phyloP scores from a whole-genome alignment of 2,888 invertebrate genomes.

The Drosophila leonis region DNA sequence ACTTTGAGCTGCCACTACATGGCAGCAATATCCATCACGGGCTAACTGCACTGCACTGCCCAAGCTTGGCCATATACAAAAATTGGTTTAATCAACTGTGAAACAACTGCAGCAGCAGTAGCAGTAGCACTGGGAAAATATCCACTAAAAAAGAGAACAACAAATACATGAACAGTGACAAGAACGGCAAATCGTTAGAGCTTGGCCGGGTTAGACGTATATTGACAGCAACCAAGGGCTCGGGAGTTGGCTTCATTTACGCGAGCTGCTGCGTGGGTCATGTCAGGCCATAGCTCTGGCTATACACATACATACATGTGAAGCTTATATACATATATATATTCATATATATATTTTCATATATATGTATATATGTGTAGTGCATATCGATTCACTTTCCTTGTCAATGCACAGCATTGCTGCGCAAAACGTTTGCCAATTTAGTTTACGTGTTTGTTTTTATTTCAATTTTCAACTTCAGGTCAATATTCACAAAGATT shows the following conservation, averaged over 20 bases:
- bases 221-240: conserved; percentile 37
- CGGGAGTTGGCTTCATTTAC: conserved; percentile 46
- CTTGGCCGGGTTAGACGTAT: conserved; percentile 46
- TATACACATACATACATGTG: background rate
- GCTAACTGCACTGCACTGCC: conserved; percentile 53
- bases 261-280: conserved; percentile 54
- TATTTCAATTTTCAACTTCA: conserved; percentile 47
- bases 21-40: conserved; percentile 79
- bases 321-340: background rate
- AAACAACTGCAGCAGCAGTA: conserved; percentile 70
- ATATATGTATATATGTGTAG: background rate
- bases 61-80: conserved; percentile 69
- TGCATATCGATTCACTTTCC: conserved; percentile 71
- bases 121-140: conserved; percentile 42
- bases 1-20: conserved; percentile 63
- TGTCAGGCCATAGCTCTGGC: conserved; percentile 17
- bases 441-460: conserved; percentile 38
- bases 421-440: conserved; percentile 56
- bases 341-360: conserved; percentile 1
- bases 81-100: conserved; percentile 82
- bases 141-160: conserved; percentile 38
- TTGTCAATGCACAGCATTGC: conserved; percentile 61
- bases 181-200: conserved; percentile 60
- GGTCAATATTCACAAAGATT: conserved; percentile 42
- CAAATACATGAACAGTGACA: conserved; percentile 30